phyloP scores from a whole-genome alignment of 2,888 invertebrate species.

The Celastrina argiolus region DNA sequence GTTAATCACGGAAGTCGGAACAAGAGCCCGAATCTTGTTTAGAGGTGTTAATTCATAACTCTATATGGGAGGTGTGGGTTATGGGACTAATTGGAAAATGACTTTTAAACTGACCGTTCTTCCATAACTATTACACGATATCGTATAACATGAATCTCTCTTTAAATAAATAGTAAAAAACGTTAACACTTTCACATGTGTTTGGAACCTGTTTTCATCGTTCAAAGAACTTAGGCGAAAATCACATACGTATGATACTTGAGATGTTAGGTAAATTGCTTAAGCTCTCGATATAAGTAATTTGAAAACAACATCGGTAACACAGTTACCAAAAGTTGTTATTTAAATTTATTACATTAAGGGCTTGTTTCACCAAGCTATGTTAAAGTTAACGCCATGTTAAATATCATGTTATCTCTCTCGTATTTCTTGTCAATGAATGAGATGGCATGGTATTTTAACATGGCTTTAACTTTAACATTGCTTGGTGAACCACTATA shows the following conservation, averaged over 20 bases:
- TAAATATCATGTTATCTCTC: no score
- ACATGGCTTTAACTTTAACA: no score
- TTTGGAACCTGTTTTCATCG: constrained; percentile 32
- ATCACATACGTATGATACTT: neutral
- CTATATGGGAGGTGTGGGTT: neutral
- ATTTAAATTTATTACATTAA: no score
- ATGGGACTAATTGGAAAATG: neutral
- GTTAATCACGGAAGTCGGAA: no score
- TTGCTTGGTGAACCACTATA: no score
- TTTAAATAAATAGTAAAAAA: constrained; percentile 37
- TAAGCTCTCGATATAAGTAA: neutral
- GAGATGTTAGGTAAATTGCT: neutral
- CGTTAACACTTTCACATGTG: constrained; percentile 33
- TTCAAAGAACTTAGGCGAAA: constrained; percentile 14
- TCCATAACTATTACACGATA: constrained; percentile 19
- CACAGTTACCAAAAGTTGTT: no score
- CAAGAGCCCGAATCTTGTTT: no score
- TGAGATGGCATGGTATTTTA: no score
- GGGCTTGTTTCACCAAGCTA: no score
- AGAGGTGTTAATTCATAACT: neutral
- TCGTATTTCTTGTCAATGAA: no score
- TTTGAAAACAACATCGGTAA: no score
- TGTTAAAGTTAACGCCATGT: no score
- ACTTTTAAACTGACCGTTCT: neutral
- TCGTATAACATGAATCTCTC: constrained; percentile 23